Evolutionary conservation across 2,888 invertebrate genomes (phyloP), one percentile per base, ranked within the genome.

Genomic region (Drosophila formosana): DNA sequence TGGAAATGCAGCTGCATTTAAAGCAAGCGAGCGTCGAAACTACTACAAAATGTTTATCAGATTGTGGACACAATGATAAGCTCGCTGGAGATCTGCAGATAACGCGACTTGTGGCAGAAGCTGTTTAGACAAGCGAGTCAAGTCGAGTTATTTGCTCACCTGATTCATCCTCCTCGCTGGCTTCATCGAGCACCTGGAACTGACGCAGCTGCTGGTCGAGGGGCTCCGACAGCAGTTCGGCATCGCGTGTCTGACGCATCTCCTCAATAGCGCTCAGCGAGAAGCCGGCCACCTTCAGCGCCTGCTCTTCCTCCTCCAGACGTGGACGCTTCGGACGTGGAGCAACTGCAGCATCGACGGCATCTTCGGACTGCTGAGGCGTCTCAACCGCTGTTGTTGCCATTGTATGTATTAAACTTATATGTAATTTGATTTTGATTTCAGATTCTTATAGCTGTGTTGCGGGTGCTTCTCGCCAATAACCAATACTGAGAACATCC

Each of bases 111-210:
- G 28, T 63, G 61, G 67, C 60, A 72, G 37, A 37, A 37, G 37
- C 37, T 37, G 37, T n/a, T 37, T 26, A 65, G 63, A 18, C 11
- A 9, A 41, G 67, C 61, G 34, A 41, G 18, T 37, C 4, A n/a
- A 1, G 11, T 37, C n/a, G 3, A n/a, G 13, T n/a, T 62, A 64
- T 57, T 55, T 57, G 56, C 64, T 63, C 34, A 86, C 86, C 89
- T 71, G 86, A 88, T 11, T 89, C 88, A 11, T 93, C 93, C 11
- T 89, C 92, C 5, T 93, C 93, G 25, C 93, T 92, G 61, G 90
- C 91, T 90, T 95, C 95, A 89, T 95, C 95, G 32, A 95, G 91
- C 66, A 95, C 94, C 88, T 95, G 95, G 90, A 95, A 95, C 66
- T 94, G 93, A 11, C 94, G 91, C 46, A 94, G 80, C 73, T 93